A percentile compares a stretch with the other conserved stretches of the same genome.
phyloP scores from a whole-genome alignment of 2,888 invertebrate genomes.

The Vanessa cardui region DNA sequence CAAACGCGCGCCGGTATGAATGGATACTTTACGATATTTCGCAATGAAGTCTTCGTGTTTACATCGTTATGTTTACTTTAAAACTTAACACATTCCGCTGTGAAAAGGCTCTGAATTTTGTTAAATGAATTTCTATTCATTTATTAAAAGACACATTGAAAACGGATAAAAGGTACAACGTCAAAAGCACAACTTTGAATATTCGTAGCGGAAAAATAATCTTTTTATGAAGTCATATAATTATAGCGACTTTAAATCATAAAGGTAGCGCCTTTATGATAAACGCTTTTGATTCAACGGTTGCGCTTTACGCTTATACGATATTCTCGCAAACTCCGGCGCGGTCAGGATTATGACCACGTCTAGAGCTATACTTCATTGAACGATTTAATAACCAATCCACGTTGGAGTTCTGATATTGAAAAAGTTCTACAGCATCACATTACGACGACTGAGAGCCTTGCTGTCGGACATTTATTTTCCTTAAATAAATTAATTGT shows the following conservation, averaged over 20 bases:
- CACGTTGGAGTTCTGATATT: no score
- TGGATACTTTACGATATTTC: constrained; percentile 15
- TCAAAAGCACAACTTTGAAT: constrained; percentile 9
- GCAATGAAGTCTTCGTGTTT: constrained; percentile 23
- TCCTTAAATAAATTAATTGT: no score
- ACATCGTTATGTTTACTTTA: constrained; percentile 29
- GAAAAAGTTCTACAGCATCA: no score
- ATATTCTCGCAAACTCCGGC: no score
- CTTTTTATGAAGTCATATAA: not conserved
- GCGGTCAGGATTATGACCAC: no score
- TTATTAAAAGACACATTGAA: constrained; percentile 19
- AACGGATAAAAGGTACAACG: constrained; percentile 16
- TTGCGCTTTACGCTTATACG: not conserved
- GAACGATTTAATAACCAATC: no score
- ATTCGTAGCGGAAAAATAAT: constrained; percentile 5
- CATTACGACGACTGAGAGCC: no score
- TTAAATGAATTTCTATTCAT: constrained; percentile 15
- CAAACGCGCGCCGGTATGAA: constrained; percentile 18
- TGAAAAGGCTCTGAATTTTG: constrained; percentile 16
- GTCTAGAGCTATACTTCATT: no score
- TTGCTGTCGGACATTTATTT: no score
- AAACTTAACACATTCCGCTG: constrained; percentile 27
- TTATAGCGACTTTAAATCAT: no score
- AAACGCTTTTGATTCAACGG: not conserved
- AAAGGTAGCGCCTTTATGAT: not conserved